Base-by-base conservation (phyloP, 2,797 vertebrate species). In the Meda fulgida region DNA sequence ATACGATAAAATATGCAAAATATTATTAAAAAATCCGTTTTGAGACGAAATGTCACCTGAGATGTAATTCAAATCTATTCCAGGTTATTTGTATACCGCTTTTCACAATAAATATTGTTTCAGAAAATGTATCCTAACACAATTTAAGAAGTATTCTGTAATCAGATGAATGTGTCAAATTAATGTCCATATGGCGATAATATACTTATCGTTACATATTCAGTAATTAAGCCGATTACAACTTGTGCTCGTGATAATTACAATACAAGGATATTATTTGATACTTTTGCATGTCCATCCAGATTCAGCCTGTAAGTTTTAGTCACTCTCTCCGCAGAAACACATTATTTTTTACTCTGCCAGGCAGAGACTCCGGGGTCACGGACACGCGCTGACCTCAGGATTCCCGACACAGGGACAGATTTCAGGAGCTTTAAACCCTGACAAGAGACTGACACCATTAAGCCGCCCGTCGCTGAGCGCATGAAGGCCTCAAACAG, bases 401-500 rank as follows among this genome's bases (percentile, higher is more conserved):
- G 34, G 23, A 8, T 4, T 19, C 14, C 65, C 3, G 31, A 46
- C 60, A 46, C 26, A 26, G 21, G 58, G 38, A 70, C 51, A 71
- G 36, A 83, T 65, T 76, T 77, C 31, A 3, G 0, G 3, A 16
- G 43, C 1, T 51, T 18, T 51, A 66, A 83, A 51, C 58, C 60
- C 43, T 51, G 46, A 83, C 43, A 77, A 72, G 23, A 8, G 58
- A 40, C 43, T 38, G 81, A 76, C 81, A 29, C 31, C 16, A 4
- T 38, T 29, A 38, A 66, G 69, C n/a, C 53, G 1, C 3, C 26
- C 6, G 29, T 14, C 48, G 8, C 18, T 3, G 60, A 71, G 53
- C 38, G 5, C 36, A 18, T 38, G 43, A 66, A 83, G 81, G 72
- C 81, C 81, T 66, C 71, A 23, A 36, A 36, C 29, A 19, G 11